phyloP scores from a whole-genome alignment of 2,888 invertebrate genomes.

The Eristalinus sepulchralis region DNA sequence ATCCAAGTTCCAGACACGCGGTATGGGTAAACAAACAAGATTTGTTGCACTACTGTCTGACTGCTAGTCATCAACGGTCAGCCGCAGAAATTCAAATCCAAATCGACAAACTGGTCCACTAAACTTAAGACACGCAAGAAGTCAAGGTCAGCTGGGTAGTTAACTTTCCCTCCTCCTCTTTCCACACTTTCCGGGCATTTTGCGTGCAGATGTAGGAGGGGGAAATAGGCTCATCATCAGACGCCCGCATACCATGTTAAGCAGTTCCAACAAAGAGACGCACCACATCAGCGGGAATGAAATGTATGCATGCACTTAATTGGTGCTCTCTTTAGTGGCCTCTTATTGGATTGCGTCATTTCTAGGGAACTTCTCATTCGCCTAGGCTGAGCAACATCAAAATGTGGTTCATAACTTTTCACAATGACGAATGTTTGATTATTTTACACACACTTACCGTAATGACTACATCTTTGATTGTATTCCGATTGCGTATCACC shows the following conservation, averaged over 20 bases:
- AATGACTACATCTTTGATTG: conserved; percentile 94
- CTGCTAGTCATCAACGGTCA: not conserved
- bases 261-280: conserved; percentile 28
- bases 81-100: conserved; percentile 15
- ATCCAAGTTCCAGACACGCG: not conserved
- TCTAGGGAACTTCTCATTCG: not conserved
- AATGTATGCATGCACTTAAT: conserved; percentile 39
- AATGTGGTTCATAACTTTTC: not conserved
- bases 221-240: not conserved
- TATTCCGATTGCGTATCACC: conserved; percentile 92
- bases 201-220: not conserved
- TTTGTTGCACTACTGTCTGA: not conserved
- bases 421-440: not conserved
- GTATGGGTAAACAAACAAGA: conserved; percentile 23
- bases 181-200: not conserved
- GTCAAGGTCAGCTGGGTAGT: conserved; percentile 49
- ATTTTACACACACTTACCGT: conserved; percentile 81
- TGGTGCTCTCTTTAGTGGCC: conserved; percentile 19
- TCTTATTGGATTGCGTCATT: conserved; percentile 65
- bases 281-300: conserved; percentile 26
- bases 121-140: conserved; percentile 13
- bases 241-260: conserved; percentile 8
- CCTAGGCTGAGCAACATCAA: not conserved
- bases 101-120: conserved; percentile 26
- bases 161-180: not conserved